A percentile compares a stretch with the other conserved stretches of the same genome.
phyloP scores from a whole-genome alignment of 2,888 invertebrate species.

The Ormyrus thymus region DNA sequence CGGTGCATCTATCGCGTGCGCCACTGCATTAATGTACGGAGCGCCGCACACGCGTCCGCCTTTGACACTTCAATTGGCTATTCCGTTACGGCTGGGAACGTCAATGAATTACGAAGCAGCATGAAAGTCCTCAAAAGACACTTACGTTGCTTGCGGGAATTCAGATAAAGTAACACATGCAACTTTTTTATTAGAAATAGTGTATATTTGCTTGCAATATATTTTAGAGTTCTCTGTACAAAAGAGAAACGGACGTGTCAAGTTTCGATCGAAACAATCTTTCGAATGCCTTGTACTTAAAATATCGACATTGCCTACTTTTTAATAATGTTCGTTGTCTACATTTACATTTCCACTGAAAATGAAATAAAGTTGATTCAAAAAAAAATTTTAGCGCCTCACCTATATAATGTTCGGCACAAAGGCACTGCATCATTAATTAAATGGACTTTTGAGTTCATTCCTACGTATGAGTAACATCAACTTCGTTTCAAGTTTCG shows the following conservation, averaged over 20 bases:
- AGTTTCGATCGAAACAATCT: slow-evolving; percentile 27
- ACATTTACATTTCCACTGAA: neutral
- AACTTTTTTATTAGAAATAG: slow-evolving; percentile 6
- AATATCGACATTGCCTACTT: slow-evolving; percentile 22
- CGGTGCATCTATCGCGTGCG: slow-evolving; percentile 1
- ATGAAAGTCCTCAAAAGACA: neutral
- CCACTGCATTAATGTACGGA: neutral
- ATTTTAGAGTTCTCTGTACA: slow-evolving; percentile 8
- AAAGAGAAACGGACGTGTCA: slow-evolving; percentile 34
- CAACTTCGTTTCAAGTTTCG: no score
- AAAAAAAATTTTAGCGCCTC: no score
- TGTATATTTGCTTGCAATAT: slow-evolving; percentile 13
- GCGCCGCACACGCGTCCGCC: neutral
- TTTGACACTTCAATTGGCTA: slow-evolving; percentile 21
- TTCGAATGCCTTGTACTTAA: slow-evolving; percentile 16
- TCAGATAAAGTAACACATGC: neutral
- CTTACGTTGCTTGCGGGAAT: neutral
- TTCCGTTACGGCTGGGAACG: neutral
- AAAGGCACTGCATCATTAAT: no score
- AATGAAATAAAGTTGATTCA: slow-evolving; percentile 2
- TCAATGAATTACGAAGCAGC: slow-evolving; percentile 20
- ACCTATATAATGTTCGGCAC: no score
- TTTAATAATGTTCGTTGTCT: neutral
- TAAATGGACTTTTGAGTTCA: no score
- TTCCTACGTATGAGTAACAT: no score